A percentile compares a stretch with the other conserved stretches of the same genome.
phyloP scores from a whole-genome alignment of 2,888 invertebrate genomes.

The Odontocolon sp. region DNA sequence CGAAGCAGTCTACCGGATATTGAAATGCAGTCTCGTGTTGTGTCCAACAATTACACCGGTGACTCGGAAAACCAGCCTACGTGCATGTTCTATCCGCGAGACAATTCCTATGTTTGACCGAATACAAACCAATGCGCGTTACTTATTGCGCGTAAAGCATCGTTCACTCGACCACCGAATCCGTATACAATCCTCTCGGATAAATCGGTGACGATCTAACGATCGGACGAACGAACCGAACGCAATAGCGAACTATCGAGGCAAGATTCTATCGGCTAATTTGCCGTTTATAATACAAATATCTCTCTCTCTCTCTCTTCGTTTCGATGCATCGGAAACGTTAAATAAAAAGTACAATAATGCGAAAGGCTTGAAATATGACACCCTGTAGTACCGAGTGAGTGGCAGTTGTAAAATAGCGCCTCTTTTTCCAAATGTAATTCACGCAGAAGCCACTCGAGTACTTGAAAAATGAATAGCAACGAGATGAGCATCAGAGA shows the following conservation, averaged over 20 bases:
- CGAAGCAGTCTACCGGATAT: conserved; percentile 62
- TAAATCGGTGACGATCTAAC: conserved; percentile 43
- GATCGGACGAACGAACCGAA: too few species aligned
- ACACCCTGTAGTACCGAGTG: neutral
- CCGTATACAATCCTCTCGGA: conserved; percentile 31
- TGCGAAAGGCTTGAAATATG: too few species aligned
- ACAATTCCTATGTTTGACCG: neutral
- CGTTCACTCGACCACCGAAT: conserved; percentile 49
- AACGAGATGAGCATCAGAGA: neutral
- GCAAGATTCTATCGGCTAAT: too few species aligned
- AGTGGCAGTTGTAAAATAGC: neutral
- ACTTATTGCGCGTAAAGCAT: conserved; percentile 54
- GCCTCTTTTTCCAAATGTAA: neutral
- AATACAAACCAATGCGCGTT: conserved; percentile 23
- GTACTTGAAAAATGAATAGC: neutral
- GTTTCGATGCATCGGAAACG: too few species aligned
- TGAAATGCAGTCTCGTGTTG: conserved; percentile 61
- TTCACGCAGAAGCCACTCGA: neutral
- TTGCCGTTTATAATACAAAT: too few species aligned
- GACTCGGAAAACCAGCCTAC: conserved; percentile 39
- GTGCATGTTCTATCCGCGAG: neutral
- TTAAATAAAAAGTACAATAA: too few species aligned
- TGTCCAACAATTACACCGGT: conserved; percentile 33
- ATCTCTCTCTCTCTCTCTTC: too few species aligned
- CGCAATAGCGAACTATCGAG: conserved; percentile 45